A percentile compares a stretch with the other conserved stretches of the same genome.
Conservation (phyloP, 2,797 vertebrate species). For the Echiichthys vipera region DNA sequence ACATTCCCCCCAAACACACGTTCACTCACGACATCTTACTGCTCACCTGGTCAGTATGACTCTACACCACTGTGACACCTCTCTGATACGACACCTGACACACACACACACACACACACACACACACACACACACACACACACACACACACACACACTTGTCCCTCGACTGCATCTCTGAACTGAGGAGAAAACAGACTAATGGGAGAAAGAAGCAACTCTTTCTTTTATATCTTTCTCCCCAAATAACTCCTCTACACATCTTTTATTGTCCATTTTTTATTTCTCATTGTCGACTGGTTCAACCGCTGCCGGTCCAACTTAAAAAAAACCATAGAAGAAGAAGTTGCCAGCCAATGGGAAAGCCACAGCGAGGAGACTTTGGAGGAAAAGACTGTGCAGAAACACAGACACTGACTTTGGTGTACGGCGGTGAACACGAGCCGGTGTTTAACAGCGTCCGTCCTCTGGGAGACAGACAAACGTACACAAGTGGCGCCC, state of each 20-base stretch:
- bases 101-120: constrained; percentile 15
- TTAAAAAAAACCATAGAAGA: constrained; percentile 3
- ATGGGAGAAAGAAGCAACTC: constrained; percentile 30
- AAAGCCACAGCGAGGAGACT: neutral
- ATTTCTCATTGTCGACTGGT: neutral
- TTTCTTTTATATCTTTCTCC: neutral
- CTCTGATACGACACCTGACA: constrained; percentile 27
- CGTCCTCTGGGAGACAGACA: neutral
- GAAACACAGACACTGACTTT: neutral
- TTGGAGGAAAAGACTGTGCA: no score
- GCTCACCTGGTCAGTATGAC: constrained; percentile 25
- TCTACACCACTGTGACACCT: constrained; percentile 49
- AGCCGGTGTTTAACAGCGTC: neutral
- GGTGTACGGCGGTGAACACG: neutral
- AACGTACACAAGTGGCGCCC: neutral
- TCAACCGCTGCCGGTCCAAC: neutral
- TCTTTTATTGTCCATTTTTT: constrained; percentile 8
- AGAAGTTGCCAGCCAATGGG: constrained; percentile 22
- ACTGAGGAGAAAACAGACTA: constrained; percentile 44
- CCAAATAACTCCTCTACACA: constrained; percentile 16
- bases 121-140: constrained; percentile 1
- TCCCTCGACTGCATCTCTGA: constrained; percentile 7
- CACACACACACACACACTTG: neutral
- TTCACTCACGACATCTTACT: constrained; percentile 41
- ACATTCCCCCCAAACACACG: constrained; percentile 19